phyloP scores from a whole-genome alignment of 2,113 vertebrate genomes.

The Pungitius pungitius region DNA sequence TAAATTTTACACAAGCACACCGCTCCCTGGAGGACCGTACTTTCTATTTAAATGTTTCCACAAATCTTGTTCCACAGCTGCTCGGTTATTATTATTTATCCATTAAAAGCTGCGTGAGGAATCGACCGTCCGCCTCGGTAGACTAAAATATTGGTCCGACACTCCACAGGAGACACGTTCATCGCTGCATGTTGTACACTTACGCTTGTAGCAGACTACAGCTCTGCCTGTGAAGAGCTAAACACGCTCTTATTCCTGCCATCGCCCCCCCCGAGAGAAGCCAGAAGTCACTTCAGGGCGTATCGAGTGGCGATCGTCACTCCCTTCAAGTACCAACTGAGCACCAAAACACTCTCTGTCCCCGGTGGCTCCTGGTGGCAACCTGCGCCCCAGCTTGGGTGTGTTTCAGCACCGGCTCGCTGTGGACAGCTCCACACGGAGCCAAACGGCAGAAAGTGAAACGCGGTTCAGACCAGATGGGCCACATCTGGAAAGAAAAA shows the following conservation, averaged over 20 bases:
- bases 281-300: conserved; percentile 48
- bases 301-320: conserved; percentile 20
- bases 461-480: neutral
- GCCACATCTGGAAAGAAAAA: neutral
- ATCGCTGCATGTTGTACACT: neutral
- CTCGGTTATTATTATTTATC: neutral
- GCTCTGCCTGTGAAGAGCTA: conserved; percentile 33
- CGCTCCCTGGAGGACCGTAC: neutral
- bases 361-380: conserved; percentile 26
- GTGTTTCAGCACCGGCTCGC: conserved; percentile 59
- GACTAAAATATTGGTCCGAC: neutral
- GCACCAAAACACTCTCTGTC: conserved; percentile 55
- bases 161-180: neutral
- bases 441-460: conserved; percentile 40
- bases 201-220: conserved; percentile 21
- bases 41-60: neutral
- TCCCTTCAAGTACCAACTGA: conserved; percentile 19
- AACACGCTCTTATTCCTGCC: conserved; percentile 14
- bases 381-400: conserved; percentile 23
- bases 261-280: conserved; percentile 30
- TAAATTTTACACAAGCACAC: neutral
- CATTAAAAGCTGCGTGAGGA: conserved; percentile 3
- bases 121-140: neutral
- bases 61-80: neutral
- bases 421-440: conserved; percentile 56